These are phyloP conservation scores for Acromyrmex heyeri DNA, from an alignment of 1,140 invertebrate species.

Conservation along the genomic window DNA sequence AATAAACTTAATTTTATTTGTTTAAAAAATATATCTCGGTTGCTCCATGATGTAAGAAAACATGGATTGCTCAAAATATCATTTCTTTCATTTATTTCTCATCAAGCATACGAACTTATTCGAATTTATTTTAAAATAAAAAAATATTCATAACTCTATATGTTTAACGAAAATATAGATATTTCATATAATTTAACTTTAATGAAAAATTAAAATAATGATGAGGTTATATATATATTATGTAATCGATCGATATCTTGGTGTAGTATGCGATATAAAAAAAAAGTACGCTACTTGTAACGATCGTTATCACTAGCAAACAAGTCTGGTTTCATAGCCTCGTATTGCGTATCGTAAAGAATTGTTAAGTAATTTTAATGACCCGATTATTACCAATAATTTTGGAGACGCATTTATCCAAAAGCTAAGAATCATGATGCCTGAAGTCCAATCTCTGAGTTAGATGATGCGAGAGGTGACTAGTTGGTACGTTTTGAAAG, in stretches of 20 bases:
- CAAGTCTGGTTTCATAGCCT: neutral
- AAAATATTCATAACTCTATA: neutral
- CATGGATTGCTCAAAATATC: neutral
- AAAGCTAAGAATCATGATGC: slow-evolving; percentile 78
- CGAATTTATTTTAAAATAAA: neutral
- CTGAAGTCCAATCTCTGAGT: slow-evolving; percentile 81
- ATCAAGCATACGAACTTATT: neutral
- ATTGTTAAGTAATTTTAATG: neutral
- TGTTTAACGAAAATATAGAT: neutral
- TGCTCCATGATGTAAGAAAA: too few species aligned
- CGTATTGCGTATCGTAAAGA: neutral
- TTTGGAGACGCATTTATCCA: neutral
- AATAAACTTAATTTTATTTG: neutral
- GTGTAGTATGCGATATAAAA: neutral
- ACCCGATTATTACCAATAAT: neutral
- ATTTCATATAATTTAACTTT: neutral
- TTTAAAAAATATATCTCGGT: neutral
- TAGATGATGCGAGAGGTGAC: slow-evolving; percentile 77
- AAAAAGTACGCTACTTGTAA: neutral
- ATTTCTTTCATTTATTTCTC: neutral
- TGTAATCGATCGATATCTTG: neutral
- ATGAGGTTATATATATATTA: neutral
- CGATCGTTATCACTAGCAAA: neutral
- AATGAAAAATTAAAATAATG: neutral
- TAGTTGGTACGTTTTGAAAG: slow-evolving; percentile 78